Evolutionary conservation across 2,113 vertebrate species (phyloP).

Genomic region (Puntigrus tetrazona): DNA sequence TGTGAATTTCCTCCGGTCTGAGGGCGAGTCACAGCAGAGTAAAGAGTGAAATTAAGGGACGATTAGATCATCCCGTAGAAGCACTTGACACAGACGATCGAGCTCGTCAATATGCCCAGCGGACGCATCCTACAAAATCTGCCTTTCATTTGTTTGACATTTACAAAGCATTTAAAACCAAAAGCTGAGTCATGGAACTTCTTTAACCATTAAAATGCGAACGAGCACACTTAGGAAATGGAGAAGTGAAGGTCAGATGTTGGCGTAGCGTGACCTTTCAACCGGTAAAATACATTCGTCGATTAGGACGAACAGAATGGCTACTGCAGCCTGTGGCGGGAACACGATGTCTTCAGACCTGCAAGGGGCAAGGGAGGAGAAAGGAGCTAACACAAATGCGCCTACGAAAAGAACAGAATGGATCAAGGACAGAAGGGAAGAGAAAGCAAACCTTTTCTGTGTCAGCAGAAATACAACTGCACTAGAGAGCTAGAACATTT

Average conservation of each 20-base stretch:
- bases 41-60: slow-evolving; percentile 16
- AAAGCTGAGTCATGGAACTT: slow-evolving; percentile 79
- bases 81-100: slow-evolving; percentile 34
- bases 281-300: slow-evolving; percentile 83
- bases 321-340: slow-evolving; percentile 98
- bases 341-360: slow-evolving; percentile 94
- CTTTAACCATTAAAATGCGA: slow-evolving; percentile 76
- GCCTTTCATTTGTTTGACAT: slow-evolving; percentile 51
- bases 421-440: slow-evolving; percentile 84
- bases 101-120: slow-evolving; percentile 42
- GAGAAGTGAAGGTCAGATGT: slow-evolving; percentile 74
- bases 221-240: slow-evolving; percentile 74
- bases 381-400: slow-evolving; percentile 92
- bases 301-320: slow-evolving; percentile 90
- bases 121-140: slow-evolving; percentile 41
- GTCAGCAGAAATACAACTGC: slow-evolving; percentile 99
- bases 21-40: slow-evolving; percentile 6
- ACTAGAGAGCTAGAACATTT: slow-evolving; percentile 99
- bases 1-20: slow-evolving; percentile 19
- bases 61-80: slow-evolving; percentile 24
- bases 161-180: slow-evolving; percentile 49
- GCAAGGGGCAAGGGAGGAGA: slow-evolving; percentile 91
- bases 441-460: slow-evolving; percentile 99
- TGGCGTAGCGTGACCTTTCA: slow-evolving; percentile 79
- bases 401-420: slow-evolving; percentile 97